These are phyloP conservation scores for Pseudopleuronectes americanus DNA, from an alignment of 2,797 vertebrate genomes.

Conservation along the genomic window DNA sequence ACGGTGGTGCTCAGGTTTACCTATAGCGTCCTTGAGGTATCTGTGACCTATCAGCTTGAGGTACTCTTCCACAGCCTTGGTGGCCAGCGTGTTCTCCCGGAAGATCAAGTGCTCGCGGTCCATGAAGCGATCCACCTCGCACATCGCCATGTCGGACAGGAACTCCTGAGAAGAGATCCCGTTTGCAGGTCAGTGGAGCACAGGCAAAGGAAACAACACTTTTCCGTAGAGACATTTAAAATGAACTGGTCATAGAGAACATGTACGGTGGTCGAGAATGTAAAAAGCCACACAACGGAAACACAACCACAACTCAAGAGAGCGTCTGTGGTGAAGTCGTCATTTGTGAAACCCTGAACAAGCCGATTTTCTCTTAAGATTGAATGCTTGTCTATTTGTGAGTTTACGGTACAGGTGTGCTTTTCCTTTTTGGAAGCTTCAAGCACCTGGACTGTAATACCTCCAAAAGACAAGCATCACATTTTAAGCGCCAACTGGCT, in stretches of 20 bases:
- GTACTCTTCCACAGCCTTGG: conserved; percentile 99
- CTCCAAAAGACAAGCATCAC: too few relatives aligned
- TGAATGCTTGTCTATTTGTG: too few relatives aligned
- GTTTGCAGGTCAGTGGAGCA: conserved; percentile 16
- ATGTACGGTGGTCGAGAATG: too few relatives aligned
- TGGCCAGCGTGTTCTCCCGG: conserved; percentile 97
- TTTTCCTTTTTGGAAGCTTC: too few relatives aligned
- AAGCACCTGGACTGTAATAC: too few relatives aligned
- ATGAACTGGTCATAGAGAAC: neutral
- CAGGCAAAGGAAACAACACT: neutral
- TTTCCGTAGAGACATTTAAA: neutral
- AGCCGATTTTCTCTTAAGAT: too few relatives aligned
- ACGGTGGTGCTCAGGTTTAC: conserved; percentile 72
- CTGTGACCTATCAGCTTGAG: conserved; percentile 98
- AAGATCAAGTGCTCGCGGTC: conserved; percentile 98
- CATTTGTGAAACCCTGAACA: too few relatives aligned
- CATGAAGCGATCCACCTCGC: conserved; percentile 97
- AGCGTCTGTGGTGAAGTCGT: too few relatives aligned
- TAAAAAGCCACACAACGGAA: too few relatives aligned
- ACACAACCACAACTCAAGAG: too few relatives aligned
- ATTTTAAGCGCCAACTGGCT: too few relatives aligned
- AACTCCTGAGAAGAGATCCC: conserved; percentile 87
- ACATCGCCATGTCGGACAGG: conserved; percentile 98
- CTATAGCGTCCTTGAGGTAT: conserved; percentile 99
- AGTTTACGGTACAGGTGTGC: too few relatives aligned